These are phyloP conservation scores for Formica exsecta DNA, from an alignment of 1,140 invertebrate species.

Conservation along the genomic window DNA sequence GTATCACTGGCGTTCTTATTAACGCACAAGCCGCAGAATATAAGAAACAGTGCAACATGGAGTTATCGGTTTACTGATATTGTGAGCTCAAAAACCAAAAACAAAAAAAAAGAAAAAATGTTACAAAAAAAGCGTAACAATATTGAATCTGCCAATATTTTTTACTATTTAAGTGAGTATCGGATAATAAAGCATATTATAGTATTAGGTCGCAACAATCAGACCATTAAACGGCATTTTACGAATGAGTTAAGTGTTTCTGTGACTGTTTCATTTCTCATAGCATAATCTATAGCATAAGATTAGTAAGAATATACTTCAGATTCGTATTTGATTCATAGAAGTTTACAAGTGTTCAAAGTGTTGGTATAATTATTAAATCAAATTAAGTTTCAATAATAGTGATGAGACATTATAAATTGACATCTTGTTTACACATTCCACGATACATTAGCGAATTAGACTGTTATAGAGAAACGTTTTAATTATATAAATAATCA, in stretches of 20 bases:
- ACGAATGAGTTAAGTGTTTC: conserved; percentile 44
- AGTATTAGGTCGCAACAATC: conserved; percentile 66
- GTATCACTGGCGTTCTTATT: conserved; percentile 41
- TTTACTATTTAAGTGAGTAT: conserved; percentile 70
- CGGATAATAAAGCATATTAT: conserved; percentile 61
- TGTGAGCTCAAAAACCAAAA: conserved; percentile 66
- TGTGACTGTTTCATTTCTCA: conserved; percentile 58
- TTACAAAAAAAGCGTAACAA: conserved; percentile 69
- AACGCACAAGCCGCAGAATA: conserved; percentile 67
- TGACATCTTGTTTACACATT: conserved; percentile 72
- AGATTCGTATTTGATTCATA: conserved; percentile 51
- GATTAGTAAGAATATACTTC: conserved; percentile 61
- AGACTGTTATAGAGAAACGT: conserved; percentile 64
- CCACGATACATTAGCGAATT: conserved; percentile 67
- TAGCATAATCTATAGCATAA: conserved; percentile 70
- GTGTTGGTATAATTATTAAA: conserved; percentile 41
- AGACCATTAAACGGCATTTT: conserved; percentile 53
- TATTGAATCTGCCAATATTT: conserved; percentile 76
- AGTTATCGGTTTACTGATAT: conserved; percentile 62
- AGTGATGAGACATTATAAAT: conserved; percentile 37
- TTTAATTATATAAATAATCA: conserved; percentile 63
- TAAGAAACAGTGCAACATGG: conserved; percentile 43
- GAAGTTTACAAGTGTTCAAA: conserved; percentile 56
- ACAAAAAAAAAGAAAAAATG: conserved; percentile 47
- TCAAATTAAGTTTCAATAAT: conserved; percentile 46